These are phyloP conservation scores for Ptychochromis oligacanthus DNA, from an alignment of 2,113 vertebrate genomes.

Conservation along the genomic window DNA sequence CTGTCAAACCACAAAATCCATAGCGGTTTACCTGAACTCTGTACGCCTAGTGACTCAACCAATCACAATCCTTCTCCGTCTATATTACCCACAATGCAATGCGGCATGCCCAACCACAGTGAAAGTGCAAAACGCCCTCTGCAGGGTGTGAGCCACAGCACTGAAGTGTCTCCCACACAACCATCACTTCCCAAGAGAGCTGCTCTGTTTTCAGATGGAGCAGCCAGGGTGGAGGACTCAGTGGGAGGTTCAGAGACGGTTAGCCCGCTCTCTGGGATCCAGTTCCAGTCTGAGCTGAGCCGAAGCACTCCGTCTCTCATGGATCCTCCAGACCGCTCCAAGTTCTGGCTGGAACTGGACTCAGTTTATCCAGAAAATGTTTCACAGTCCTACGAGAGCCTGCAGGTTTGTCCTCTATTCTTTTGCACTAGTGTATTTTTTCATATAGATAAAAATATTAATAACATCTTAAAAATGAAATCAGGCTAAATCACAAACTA, in stretches of 20 bases:
- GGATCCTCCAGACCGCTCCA: conserved; percentile 87
- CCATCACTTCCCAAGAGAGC: conserved; percentile 89
- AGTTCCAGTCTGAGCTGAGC: conserved; percentile 85
- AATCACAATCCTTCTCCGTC: conserved; percentile 22
- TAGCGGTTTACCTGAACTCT: conserved; percentile 85
- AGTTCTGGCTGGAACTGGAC: conserved; percentile 88
- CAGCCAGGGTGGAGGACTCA: conserved; percentile 34
- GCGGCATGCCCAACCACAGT: conserved; percentile 53
- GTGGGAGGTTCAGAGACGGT: conserved; percentile 49
- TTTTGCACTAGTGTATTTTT: background rate
- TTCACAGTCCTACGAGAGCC: conserved; percentile 87
- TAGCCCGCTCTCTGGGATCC: conserved; percentile 63
- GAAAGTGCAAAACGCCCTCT: conserved; percentile 87
- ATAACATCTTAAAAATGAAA: background rate
- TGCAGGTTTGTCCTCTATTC: conserved; percentile 69
- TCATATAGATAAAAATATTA: background rate
- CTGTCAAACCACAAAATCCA: conserved; percentile 70
- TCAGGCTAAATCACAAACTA: background rate
- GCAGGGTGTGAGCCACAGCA: conserved; percentile 85
- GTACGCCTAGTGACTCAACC: background rate
- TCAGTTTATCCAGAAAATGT: conserved; percentile 80
- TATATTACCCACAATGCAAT: conserved; percentile 51
- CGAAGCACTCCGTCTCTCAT: conserved; percentile 87
- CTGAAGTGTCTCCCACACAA: conserved; percentile 87
- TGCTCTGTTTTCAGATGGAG: conserved; percentile 83